Conservation (phyloP, 2,888 invertebrate species). For the Choreutis nemorana region DNA sequence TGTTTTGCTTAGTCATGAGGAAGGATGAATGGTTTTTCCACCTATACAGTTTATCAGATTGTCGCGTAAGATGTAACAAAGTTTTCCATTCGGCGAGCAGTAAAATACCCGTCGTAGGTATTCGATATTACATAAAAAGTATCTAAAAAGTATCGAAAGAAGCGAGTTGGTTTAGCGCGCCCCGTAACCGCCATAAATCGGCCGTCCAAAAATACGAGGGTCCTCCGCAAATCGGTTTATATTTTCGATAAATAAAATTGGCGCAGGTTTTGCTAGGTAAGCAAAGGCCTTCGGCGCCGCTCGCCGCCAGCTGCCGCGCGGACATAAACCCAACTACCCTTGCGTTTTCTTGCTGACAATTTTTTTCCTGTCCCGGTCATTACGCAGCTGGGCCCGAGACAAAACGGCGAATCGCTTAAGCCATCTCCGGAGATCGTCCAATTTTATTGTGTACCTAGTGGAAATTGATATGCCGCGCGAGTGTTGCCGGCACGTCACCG, state of each 20-base stretch:
- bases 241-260: conserved; percentile 68
- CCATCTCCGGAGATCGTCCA: conserved; percentile 64
- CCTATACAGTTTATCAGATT: no score
- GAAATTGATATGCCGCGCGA: conserved; percentile 63
- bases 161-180: conserved; percentile 55
- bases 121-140: no score
- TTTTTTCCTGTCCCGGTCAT: conserved; percentile 65
- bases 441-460: conserved; percentile 64
- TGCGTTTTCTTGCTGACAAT: conserved; percentile 67
- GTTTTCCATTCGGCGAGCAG: no score
- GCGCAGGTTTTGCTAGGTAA: conserved; percentile 66
- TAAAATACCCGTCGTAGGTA: no score
- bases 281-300: conserved; percentile 56
- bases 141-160: conserved; percentile 40
- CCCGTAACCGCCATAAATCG: conserved; percentile 62
- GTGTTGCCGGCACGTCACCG: conserved; percentile 34
- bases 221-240: conserved; percentile 65
- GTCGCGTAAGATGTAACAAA: no score
- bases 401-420: conserved; percentile 68
- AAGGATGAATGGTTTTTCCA: no score
- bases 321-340: conserved; percentile 65
- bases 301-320: conserved; percentile 48
- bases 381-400: conserved; percentile 66
- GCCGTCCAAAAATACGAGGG: conserved; percentile 58
- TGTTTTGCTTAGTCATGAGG: no score